These are phyloP conservation scores for Dinomys branickii DNA, from an alignment of 2,113 vertebrate species.

Conservation along the genomic window DNA sequence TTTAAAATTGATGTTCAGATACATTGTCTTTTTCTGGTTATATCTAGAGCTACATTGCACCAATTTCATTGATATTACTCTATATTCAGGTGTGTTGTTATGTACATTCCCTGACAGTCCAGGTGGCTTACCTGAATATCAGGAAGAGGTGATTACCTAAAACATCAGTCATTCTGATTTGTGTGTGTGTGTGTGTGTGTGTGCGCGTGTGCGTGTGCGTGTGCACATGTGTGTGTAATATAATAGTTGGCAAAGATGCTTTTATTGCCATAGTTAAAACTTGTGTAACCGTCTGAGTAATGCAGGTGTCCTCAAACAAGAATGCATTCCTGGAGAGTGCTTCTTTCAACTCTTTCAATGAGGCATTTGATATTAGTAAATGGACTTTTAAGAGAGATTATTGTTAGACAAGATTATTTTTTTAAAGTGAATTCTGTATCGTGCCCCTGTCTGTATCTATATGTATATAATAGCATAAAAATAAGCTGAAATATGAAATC, in stretches of 20 bases:
- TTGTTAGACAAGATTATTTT: not conserved
- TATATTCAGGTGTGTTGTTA: not conserved
- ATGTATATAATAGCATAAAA: not conserved
- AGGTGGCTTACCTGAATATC: not conserved
- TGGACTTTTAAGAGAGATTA: not conserved
- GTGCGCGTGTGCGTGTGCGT: not conserved
- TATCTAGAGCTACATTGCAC: not conserved
- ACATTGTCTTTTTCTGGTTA: not conserved
- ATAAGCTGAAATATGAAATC: not conserved
- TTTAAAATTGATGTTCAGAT: not conserved
- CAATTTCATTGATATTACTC: not conserved
- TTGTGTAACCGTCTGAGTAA: not conserved
- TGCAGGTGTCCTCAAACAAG: not conserved
- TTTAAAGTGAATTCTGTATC: not conserved
- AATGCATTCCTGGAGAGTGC: not conserved
- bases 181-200: no score
- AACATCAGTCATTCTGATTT: not conserved
- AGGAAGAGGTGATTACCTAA: not conserved
- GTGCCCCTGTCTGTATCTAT: not conserved
- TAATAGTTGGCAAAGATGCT: not conserved
- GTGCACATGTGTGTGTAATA: not conserved
- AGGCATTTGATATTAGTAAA: not conserved
- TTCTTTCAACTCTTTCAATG: not conserved
- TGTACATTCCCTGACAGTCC: not conserved
- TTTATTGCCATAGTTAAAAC: not conserved